Evolutionary conservation across 2,113 vertebrate genomes (phyloP).

Genomic region (Eidolon helvum): DNA sequence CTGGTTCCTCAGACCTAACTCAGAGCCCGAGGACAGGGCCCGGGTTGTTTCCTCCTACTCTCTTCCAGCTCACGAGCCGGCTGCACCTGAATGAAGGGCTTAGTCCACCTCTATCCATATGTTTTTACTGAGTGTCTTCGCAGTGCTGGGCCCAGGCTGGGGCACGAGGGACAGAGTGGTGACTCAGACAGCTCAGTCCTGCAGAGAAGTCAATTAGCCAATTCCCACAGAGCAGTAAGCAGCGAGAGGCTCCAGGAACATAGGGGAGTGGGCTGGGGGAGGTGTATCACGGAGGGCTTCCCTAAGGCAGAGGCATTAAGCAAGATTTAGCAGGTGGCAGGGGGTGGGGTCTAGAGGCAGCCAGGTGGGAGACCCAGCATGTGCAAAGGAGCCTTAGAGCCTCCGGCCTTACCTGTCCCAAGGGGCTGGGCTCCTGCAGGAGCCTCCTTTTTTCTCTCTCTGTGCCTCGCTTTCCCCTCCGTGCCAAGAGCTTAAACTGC

Average conservation of each 20-base stretch:
- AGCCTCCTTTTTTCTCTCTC: background rate
- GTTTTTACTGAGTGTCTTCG: fast-evolving
- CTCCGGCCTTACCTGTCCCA: too few relatives aligned
- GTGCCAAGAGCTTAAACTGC: background rate
- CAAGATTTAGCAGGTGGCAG: background rate
- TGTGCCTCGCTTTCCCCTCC: background rate
- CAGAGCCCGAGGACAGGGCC: background rate
- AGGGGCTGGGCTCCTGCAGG: fast-evolving
- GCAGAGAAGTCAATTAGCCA: background rate
- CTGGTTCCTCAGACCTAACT: background rate
- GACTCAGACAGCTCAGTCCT: background rate
- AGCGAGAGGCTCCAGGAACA: fast-evolving
- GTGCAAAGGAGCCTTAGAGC: background rate
- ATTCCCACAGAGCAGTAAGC: fast-evolving
- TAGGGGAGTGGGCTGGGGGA: fast-evolving
- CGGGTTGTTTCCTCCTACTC: fast-evolving
- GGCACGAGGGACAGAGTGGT: fast-evolving
- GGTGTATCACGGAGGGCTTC: background rate
- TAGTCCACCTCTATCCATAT: background rate
- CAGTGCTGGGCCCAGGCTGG: fast-evolving
- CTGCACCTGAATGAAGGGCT: background rate
- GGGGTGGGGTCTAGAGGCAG: background rate
- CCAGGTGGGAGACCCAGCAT: background rate
- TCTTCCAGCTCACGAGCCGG: background rate
- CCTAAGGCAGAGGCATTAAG: background rate